Conservation (phyloP, 2,888 invertebrate genomes). For the Platycheirus albimanus region DNA sequence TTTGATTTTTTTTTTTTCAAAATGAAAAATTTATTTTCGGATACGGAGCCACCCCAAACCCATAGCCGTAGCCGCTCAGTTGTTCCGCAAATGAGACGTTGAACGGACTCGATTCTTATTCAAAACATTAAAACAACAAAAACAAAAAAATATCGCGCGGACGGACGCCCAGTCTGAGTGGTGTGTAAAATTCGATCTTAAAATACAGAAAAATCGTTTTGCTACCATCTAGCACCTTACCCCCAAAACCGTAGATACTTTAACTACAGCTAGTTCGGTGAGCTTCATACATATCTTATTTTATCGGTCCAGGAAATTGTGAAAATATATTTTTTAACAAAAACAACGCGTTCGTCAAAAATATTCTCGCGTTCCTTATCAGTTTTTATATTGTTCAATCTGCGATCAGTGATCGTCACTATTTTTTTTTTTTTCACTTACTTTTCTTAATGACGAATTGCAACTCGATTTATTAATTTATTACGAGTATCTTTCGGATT, state of each 20-base stretch:
- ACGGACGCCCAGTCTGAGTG: constrained; percentile 46
- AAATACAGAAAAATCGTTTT: constrained; percentile 1
- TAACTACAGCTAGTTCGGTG: constrained; percentile 6
- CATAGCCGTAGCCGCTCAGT: constrained; percentile 73
- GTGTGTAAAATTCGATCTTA: constrained; percentile 11
- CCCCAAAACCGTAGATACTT: too few relatives aligned
- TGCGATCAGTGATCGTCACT: too few relatives aligned
- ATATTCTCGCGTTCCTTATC: too few relatives aligned
- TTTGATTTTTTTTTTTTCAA: constrained; percentile 44
- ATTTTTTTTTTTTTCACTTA: not conserved
- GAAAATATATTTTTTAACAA: too few relatives aligned
- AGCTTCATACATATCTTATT: not conserved
- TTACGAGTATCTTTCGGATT: constrained; percentile 19
- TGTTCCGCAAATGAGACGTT: constrained; percentile 75
- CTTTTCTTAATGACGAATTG: constrained; percentile 42
- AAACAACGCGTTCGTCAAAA: too few relatives aligned
- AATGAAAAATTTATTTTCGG: constrained; percentile 71
- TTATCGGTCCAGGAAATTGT: not conserved
- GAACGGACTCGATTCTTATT: constrained; percentile 73
- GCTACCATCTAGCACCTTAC: not conserved
- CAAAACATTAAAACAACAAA: constrained; percentile 10
- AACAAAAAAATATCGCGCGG: constrained; percentile 42
- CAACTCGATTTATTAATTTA: constrained; percentile 22
- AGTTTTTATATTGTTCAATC: too few relatives aligned
- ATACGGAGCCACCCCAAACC: constrained; percentile 72